Conservation (phyloP, 2,888 invertebrate species). For the Gasteruption jaculator region DNA sequence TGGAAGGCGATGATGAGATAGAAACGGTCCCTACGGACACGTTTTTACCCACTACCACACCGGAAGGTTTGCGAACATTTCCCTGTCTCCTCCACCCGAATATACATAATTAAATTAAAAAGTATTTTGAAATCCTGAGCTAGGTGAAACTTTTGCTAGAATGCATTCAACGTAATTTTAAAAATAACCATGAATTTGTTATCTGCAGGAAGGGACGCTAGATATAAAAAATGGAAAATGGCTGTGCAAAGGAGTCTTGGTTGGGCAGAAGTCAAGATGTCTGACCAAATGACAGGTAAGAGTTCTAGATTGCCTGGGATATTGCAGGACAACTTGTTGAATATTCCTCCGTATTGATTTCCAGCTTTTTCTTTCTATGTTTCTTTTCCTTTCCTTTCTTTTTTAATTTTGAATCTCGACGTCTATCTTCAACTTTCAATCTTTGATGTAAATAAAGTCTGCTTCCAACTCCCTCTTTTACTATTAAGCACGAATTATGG, state of each 20-base stretch:
- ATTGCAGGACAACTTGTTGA: too few species aligned
- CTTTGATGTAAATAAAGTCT: too few species aligned
- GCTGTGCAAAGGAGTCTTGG: constrained; percentile 88
- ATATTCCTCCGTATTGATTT: constrained; percentile 11
- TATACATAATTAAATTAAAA: neutral
- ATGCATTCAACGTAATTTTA: neutral
- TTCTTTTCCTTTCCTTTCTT: neutral
- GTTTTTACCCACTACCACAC: constrained; percentile 77
- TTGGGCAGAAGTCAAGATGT: constrained; percentile 77
- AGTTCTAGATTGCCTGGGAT: too few species aligned
- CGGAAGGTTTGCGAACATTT: constrained; percentile 63
- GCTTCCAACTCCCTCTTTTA: too few species aligned
- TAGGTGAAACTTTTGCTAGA: constrained; percentile 5
- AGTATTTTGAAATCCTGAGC: neutral
- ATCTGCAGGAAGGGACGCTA: constrained; percentile 68
- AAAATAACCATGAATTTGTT: constrained; percentile 5
- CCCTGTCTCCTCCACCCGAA: too few species aligned
- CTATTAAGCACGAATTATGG: too few species aligned
- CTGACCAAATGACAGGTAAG: constrained; percentile 73
- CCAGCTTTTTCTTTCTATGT: constrained; percentile 6
- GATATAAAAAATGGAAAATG: constrained; percentile 92
- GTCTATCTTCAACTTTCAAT: too few species aligned
- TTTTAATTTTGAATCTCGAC: too few species aligned
- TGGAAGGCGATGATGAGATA: constrained; percentile 59
- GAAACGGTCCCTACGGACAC: constrained; percentile 66